phyloP scores from a whole-genome alignment of 2,888 invertebrate species.

The Cerceris ruficornis region DNA sequence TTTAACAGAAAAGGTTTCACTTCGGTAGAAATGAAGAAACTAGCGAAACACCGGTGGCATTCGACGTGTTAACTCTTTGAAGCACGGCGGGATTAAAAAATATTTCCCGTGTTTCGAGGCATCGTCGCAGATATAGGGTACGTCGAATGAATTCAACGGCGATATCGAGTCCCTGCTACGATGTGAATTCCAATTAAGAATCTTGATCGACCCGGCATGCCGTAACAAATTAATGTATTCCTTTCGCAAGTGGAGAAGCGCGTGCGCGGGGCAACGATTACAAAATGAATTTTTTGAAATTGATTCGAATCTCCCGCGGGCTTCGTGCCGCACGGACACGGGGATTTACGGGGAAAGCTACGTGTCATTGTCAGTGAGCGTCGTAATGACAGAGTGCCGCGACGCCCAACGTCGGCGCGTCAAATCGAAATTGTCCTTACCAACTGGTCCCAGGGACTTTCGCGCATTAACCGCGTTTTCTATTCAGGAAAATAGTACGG shows the following conservation, averaged over 20 bases:
- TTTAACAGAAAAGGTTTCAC: too few species aligned
- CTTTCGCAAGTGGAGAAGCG: not conserved
- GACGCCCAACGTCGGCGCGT: slow-evolving; percentile 62
- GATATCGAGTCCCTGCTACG: too few species aligned
- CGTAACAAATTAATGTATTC: not conserved
- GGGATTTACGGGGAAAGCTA: slow-evolving; percentile 60
- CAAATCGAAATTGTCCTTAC: slow-evolving; percentile 70
- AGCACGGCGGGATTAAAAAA: too few species aligned
- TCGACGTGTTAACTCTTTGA: too few species aligned
- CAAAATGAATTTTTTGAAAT: slow-evolving; percentile 1
- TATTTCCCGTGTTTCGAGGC: too few species aligned
- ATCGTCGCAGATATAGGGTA: too few species aligned
- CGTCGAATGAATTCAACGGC: too few species aligned
- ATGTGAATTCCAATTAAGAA: not conserved
- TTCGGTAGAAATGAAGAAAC: too few species aligned
- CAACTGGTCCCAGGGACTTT: slow-evolving; percentile 60
- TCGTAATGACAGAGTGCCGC: slow-evolving; percentile 73
- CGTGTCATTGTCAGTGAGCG: slow-evolving; percentile 58
- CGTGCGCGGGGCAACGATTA: not conserved
- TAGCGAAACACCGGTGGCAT: too few species aligned
- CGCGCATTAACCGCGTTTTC: slow-evolving; percentile 70
- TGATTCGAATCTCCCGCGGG: not conserved
- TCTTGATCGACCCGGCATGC: not conserved
- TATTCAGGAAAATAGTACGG: slow-evolving; percentile 56
- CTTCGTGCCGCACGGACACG: not conserved